phyloP scores from a whole-genome alignment of 2,113 vertebrate species.

The Kryptolebias marmoratus region DNA sequence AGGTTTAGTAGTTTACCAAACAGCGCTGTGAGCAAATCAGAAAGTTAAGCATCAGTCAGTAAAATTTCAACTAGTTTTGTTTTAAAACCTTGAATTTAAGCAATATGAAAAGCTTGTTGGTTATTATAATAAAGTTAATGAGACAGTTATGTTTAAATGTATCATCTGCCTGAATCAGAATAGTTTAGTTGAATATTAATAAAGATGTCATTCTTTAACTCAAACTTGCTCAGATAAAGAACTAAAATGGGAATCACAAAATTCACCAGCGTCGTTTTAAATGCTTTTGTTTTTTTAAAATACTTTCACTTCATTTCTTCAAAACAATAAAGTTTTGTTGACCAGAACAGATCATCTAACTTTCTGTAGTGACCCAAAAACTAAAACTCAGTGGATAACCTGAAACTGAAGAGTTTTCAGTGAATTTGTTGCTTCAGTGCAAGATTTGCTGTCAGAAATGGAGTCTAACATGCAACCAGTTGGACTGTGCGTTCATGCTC shows the following conservation, averaged over 20 bases:
- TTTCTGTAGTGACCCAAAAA: background rate
- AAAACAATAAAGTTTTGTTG: background rate
- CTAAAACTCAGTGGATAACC: no score
- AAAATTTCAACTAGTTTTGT: no score
- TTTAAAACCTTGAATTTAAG: background rate
- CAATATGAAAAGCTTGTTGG: background rate
- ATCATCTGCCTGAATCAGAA: no score
- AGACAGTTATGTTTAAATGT: no score
- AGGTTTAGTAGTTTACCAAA: conserved; percentile 20
- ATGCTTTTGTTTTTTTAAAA: background rate
- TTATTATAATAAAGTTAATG: background rate
- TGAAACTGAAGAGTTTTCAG: background rate
- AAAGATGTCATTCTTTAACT: no score
- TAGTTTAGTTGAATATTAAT: no score
- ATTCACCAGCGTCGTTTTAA: background rate
- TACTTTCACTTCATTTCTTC: background rate
- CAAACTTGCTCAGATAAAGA: no score
- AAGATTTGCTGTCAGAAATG: background rate
- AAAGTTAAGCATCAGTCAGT: conserved; percentile 45
- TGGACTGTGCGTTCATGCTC: background rate
- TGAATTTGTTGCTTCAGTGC: background rate
- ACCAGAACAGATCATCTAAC: no score
- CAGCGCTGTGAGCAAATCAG: conserved; percentile 8
- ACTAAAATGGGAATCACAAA: background rate
- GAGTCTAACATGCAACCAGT: background rate